Evolutionary conservation across 1,140 invertebrate species (phyloP), one percentile per base, ranked within the genome.

Genomic region (Probaryconus sp.): DNA sequence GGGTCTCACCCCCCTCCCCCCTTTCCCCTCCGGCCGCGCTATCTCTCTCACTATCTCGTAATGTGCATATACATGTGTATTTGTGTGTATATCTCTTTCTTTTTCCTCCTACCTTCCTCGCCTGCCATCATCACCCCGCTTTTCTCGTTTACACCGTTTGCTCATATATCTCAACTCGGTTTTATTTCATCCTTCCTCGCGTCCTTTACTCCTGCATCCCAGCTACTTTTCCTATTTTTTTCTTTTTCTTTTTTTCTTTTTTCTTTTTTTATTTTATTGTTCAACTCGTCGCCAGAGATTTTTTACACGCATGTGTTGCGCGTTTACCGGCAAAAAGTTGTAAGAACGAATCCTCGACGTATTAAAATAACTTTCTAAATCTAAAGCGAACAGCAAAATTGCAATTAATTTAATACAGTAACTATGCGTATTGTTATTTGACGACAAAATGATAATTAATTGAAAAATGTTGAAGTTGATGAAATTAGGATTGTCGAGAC

Each of bases 1-100:
- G 83, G 82, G 79, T 85, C 78, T 84, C 80, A 81, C 71, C 78
- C 81, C 70, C 64, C 53, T 75, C 55, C 33, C 55, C 33, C 71
- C 69, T 79, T 61, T 79, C 71, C 64, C 79, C 50, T 56, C 45
- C 18, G n/a, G n/a, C n/a, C n/a, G n/a, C n/a, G n/a, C n/a, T n/a
- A 37, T 70, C 68, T 78, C 67, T 73, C 73, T 82, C 64, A 55
- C 58, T 51, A 48, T 16, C 31, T 70, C 56, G 40, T 18, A 63
- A 47, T 42, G 56, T 35, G 42, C 45, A 21, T 53, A 43, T 37
- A 16, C 21, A 55, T 26, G 48, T 35, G 40, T 61, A 40, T 30
- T 31, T 60, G 31, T 42, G 40, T 55, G 53, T 67, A 53, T 67
- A 48, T 67, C 55, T 40, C 35, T 63, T 16, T 76, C 63, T 64